Evolutionary conservation across 1,140 invertebrate genomes (phyloP).

Genomic region (Zaprionus capensis): DNA sequence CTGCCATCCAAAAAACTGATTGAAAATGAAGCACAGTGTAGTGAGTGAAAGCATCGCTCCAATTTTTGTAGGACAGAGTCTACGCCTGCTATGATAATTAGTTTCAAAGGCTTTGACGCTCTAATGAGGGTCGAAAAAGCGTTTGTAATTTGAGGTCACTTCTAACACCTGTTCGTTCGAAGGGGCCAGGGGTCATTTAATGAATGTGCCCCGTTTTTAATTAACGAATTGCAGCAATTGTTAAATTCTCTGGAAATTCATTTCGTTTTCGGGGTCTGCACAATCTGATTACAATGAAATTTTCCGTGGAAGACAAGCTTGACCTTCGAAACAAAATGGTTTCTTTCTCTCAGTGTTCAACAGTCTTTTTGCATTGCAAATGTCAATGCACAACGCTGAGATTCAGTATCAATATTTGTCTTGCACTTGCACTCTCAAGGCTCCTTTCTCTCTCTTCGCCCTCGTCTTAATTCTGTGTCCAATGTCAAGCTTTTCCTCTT

Average conservation of each 20-base stretch:
- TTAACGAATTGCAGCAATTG: not conserved
- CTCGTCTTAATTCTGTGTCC: not conserved
- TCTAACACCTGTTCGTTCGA: not conserved
- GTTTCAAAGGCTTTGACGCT: not conserved
- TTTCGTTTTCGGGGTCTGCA: no score
- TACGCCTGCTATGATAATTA: conserved; percentile 9
- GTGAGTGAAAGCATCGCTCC: not conserved
- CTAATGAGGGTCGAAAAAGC: conserved; percentile 20
- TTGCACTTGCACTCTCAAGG: conserved; percentile 4
- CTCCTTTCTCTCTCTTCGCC: not conserved
- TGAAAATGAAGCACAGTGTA: not conserved
- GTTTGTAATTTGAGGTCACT: conserved; percentile 3
- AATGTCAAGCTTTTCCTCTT: not conserved
- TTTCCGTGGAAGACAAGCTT: not conserved
- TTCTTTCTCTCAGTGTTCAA: not conserved
- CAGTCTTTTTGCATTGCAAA: not conserved
- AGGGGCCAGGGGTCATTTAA: not conserved
- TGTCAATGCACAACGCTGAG: not conserved
- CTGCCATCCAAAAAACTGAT: not conserved
- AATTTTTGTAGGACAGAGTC: not conserved
- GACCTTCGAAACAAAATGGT: not conserved
- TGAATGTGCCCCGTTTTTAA: not conserved
- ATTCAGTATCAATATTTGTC: conserved; percentile 17
- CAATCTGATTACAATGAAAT: not conserved
- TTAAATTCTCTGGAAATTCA: not conserved